Evolutionary conservation across 1,140 invertebrate genomes (phyloP), one percentile per base, ranked within the genome.

Genomic region (Neotoxoptera formosana): DNA sequence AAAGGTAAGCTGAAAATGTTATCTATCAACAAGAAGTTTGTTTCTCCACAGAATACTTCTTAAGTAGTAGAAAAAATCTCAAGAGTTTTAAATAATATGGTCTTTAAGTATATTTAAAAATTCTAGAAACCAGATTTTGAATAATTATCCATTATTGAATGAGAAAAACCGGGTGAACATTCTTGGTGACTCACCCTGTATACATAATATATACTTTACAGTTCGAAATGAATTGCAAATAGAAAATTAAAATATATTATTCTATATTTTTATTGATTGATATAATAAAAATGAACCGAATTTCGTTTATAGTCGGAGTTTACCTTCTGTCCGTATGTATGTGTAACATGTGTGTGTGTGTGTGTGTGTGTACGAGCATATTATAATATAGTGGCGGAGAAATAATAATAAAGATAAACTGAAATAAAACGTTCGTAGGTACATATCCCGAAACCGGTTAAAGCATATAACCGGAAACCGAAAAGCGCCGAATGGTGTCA

Each of bases 401-500:
- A 89, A 53, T 51, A 89, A 53, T 51, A 89, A 89, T 36, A 89
- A 51, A 53, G 20, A 89, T 36, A 53, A 53, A 89, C 87, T 89
- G 20, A 53, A 89, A 89, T 89, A 53, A 89, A 89, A 53, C n/a
- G n/a, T 89, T 88, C 20, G 47, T 14, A n/a, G 17, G 30, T 47
- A 51, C n/a, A n/a, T 86, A 53, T 36, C 51, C 30, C 9, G 20
- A 76, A 91, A 91, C 90, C 90, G 90, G 90, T 91, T 76, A 47
- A 90, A n/a, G 60, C 90, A 76, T 76, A 81, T 76, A 81, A 91
- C 56, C 67, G 60, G 90, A 91, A 81, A 91, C 90, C n/a, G 90
- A 91, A 91, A 91, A 91, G 90, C 47, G 30, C 25, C 41, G n/a
- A 91, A 91, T 34, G 90, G 90, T 91, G 90, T 91, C 90, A 91